phyloP scores from a whole-genome alignment of 2,113 vertebrate species.

The Hoplias malabaricus region DNA sequence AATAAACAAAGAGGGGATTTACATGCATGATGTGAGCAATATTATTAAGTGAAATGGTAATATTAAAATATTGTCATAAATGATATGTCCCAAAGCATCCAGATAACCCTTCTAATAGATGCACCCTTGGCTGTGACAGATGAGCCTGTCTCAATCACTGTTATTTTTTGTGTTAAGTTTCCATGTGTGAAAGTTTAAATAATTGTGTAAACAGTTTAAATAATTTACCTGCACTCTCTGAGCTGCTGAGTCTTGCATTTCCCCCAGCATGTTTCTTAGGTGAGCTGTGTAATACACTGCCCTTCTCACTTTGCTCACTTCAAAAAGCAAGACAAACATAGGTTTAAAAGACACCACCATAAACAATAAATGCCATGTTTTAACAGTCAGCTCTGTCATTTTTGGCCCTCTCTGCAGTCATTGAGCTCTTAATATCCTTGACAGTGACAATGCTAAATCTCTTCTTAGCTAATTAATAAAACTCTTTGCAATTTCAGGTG shows the following conservation, averaged over 20 bases:
- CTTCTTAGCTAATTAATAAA: too few relatives aligned
- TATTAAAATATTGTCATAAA: neutral
- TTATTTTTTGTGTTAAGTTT: neutral
- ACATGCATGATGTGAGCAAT: neutral
- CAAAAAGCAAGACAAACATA: neutral
- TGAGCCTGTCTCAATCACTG: too few relatives aligned
- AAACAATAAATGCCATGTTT: neutral
- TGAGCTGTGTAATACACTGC: neutral
- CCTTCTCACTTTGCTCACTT: neutral
- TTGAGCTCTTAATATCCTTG: too few relatives aligned
- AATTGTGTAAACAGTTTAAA: neutral
- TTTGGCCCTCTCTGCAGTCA: too few relatives aligned
- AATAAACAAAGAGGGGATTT: neutral
- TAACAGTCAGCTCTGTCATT: neutral
- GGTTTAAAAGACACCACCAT: neutral
- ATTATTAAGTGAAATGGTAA: too few relatives aligned
- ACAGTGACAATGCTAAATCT: too few relatives aligned
- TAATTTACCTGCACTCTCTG: slow-evolving; percentile 9
- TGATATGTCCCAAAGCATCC: too few relatives aligned
- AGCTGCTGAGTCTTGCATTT: neutral
- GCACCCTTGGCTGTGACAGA: too few relatives aligned
- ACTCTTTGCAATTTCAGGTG: neutral
- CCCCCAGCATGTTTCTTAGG: neutral
- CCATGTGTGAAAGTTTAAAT: too few relatives aligned
- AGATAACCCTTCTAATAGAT: too few relatives aligned